Percentiles rank a stretch among this genome's conserved stretches.
Evolutionary conservation across 2,113 vertebrate species (phyloP).

Genomic region (Proterorhinus semilunaris): DNA sequence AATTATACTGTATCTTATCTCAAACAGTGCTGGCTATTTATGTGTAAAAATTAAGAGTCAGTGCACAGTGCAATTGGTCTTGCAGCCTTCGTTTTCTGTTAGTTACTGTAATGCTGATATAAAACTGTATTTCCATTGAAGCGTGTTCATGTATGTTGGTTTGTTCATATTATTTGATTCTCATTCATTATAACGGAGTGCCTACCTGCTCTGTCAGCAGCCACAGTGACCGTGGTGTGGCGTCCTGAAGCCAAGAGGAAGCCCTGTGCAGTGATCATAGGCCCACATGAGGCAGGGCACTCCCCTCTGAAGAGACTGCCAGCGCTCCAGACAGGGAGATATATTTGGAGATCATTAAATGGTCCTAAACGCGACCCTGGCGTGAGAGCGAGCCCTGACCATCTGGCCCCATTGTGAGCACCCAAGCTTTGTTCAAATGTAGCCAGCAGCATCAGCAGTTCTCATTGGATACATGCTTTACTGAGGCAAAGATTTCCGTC

Average conservation of each 20-base stretch:
- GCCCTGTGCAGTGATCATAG: conserved; percentile 30
- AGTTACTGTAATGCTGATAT: too few species aligned
- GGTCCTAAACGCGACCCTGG: conserved; percentile 76
- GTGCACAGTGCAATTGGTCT: too few species aligned
- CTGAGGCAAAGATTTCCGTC: conserved; percentile 28
- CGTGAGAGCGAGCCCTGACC: conserved; percentile 71
- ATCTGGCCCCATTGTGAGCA: conserved; percentile 74
- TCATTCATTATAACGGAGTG: conserved; percentile 4
- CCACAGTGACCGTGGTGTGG: conserved; percentile 7
- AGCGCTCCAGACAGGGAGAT: conserved; percentile 70
- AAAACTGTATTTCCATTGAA: too few species aligned
- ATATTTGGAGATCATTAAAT: conserved; percentile 76
- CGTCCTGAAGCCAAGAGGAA: conserved; percentile 30
- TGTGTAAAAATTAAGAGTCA: too few species aligned
- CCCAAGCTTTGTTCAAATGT: conserved; percentile 48
- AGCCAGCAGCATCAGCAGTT: conserved; percentile 49
- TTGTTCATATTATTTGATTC: conserved; percentile 1
- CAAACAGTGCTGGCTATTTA: too few species aligned
- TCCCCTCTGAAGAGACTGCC: conserved; percentile 57
- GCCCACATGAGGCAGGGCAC: conserved; percentile 47
- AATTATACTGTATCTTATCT: too few species aligned
- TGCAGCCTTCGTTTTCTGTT: too few species aligned
- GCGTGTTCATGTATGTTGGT: neutral
- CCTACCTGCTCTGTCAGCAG: conserved; percentile 8
- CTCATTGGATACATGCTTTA: conserved; percentile 56